Conservation (phyloP, 2,113 vertebrate genomes). For the Panthera uncia region DNA sequence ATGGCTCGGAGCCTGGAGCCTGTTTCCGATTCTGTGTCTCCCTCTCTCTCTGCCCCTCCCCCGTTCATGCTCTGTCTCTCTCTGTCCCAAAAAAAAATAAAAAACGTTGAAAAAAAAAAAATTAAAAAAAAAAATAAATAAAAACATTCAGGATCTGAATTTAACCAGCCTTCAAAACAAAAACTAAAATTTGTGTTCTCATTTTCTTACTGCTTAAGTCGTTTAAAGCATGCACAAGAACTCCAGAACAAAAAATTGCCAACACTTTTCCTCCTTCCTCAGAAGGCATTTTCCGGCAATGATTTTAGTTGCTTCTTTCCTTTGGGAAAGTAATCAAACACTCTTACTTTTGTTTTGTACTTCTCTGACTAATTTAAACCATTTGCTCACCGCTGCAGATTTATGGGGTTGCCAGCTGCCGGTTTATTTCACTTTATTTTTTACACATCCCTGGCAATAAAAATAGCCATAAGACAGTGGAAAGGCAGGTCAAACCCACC, state of each 20-base stretch:
- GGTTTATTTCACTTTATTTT: conserved; percentile 62
- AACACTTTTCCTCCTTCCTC: not conserved
- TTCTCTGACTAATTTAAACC: conserved; percentile 77
- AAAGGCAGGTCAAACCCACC: conserved; percentile 39
- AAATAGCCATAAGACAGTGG: conserved; percentile 56
- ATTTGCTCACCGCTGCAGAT: conserved; percentile 68
- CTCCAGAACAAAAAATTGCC: not conserved
- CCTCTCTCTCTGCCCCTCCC: too few species aligned
- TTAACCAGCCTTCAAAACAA: not conserved
- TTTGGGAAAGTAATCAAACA: conserved; percentile 67
- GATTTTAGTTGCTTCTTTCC: not conserved
- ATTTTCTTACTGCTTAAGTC: conserved; percentile 27
- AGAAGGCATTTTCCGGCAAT: conserved; percentile 54
- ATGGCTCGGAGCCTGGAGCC: too few species aligned
- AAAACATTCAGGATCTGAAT: not conserved
- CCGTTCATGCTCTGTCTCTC: too few species aligned
- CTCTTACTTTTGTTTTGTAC: conserved; percentile 68
- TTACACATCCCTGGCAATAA: conserved; percentile 54
- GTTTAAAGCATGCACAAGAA: not conserved
- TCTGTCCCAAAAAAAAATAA: too few species aligned
- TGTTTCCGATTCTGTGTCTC: too few species aligned
- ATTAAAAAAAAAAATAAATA: too few species aligned
- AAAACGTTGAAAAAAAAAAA: too few species aligned
- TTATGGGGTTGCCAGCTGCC: conserved; percentile 62
- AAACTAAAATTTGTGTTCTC: conserved; percentile 25